Base-by-base conservation (phyloP, 1,140 invertebrate genomes). In the Drosophila navojoa region DNA sequence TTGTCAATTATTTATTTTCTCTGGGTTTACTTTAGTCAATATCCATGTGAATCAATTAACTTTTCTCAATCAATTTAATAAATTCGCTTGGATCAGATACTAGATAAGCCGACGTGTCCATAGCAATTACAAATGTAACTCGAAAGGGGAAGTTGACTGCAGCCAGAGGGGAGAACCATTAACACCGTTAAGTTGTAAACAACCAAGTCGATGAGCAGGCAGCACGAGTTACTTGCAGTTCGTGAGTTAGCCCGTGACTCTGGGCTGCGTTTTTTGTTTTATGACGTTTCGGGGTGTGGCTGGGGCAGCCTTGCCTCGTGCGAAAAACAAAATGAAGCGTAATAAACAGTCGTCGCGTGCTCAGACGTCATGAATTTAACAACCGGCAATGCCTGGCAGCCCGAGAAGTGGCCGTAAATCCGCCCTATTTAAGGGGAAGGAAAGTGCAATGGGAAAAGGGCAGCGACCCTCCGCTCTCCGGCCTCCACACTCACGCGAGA, bases 331-430 rank as follows among this genome's bases (percentile, higher is more conserved):
- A 81, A 82, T 62, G 72, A 74, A 74, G 40, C 47, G 69, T 78
- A 68, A 79, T 81, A 81, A 87, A 86, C 75, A 67, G 45, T 81
- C 53, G 79, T 86, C 76, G 82, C 82, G 84, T 86, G 82, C 64
- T 82, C 54, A 54, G 64, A 76, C 54, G 66, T 82, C 82, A 87
- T 86, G 81, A 86, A 89, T 82, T 87, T 82, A 62, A 77, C 50
- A 79, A 50, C 66, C 64, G 32, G 61, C 47, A n/a, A 44, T 27
- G 47, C 45, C 42, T 59, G 62, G 69, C 79, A 75, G 49, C 47
- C 64, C 62, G 44, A 67, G 38, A 66, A 58, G 22, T 69, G 77
- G 57, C 62, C 69, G 47, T 79, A 61, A 79, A 75, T 35, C 59
- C 64, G 61, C 59, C 44, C 58, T 47, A 25, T 47, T 32, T 32